A percentile compares a stretch with the other conserved stretches of the same genome.
Evolutionary conservation across 1,140 invertebrate species (phyloP).

Genomic region (Drosophila repleta): DNA sequence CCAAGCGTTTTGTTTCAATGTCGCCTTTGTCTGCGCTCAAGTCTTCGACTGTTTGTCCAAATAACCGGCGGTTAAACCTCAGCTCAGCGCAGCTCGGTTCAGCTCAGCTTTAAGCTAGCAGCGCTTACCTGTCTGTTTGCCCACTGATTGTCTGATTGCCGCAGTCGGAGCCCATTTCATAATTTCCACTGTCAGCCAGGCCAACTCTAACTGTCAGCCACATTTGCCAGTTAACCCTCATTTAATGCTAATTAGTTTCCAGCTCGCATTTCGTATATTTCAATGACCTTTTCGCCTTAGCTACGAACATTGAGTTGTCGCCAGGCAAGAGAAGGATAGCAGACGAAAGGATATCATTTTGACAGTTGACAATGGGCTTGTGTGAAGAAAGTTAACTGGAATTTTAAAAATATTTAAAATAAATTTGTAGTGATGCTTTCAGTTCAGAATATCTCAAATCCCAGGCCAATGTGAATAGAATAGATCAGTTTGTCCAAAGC

Average conservation of each 20-base stretch:
- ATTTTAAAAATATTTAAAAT: background rate
- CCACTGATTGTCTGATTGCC: constrained; percentile 3
- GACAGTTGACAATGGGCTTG: background rate
- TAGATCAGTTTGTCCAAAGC: no score
- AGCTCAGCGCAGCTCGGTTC: background rate
- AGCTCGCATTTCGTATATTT: constrained; percentile 11
- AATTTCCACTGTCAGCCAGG: constrained; percentile 31
- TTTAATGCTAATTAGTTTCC: constrained; percentile 67
- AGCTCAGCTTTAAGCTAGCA: constrained; percentile 37
- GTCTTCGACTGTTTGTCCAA: constrained; percentile 38
- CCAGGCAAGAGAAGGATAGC: background rate
- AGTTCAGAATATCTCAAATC: no score
- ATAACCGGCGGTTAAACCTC: constrained; percentile 43
- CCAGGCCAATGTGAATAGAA: no score
- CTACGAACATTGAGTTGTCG: no score
- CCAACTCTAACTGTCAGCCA: constrained; percentile 37
- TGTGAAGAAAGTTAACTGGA: background rate
- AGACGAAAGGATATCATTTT: background rate
- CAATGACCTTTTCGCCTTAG: constrained; percentile 32
- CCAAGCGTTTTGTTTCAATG: constrained; percentile 45
- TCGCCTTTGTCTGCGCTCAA: constrained; percentile 49
- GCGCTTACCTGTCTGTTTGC: constrained; percentile 35
- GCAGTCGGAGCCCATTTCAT: constrained; percentile 4
- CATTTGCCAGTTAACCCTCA: constrained; percentile 50
- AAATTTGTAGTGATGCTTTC: no score